A percentile compares a stretch with the other conserved stretches of the same genome.
phyloP scores from a whole-genome alignment of 2,797 vertebrate genomes.

The Cryptoblepharus egeriae region DNA sequence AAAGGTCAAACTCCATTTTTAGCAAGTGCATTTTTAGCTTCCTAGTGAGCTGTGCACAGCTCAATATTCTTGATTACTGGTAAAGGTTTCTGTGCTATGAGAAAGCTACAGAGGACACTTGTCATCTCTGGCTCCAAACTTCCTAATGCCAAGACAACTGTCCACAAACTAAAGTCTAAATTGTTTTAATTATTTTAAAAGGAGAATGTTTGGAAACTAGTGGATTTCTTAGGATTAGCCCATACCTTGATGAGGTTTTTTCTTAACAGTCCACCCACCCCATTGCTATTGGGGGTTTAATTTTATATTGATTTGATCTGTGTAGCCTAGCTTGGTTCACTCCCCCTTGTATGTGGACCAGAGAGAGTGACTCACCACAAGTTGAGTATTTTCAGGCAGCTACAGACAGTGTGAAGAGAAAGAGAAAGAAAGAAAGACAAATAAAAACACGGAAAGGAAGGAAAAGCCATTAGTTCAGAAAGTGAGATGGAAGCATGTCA shows the following conservation, averaged over 20 bases:
- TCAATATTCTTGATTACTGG: not conserved
- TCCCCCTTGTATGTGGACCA: slow-evolving; percentile 90
- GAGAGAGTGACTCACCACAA: slow-evolving; percentile 99
- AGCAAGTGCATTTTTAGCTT: not conserved
- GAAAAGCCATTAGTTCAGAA: slow-evolving; percentile 93
- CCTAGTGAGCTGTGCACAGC: rapidly evolving
- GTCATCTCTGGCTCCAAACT: slow-evolving; percentile 43
- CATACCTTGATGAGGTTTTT: slow-evolving; percentile 43
- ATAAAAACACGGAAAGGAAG: slow-evolving; percentile 84
- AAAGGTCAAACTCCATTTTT: not conserved
- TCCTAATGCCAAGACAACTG: slow-evolving; percentile 41
- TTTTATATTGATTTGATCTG: slow-evolving; percentile 66
- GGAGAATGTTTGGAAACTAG: slow-evolving; percentile 11
- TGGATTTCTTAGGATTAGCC: slow-evolving; percentile 40
- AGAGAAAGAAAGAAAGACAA: slow-evolving; percentile 61
- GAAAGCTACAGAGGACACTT: slow-evolving; percentile 44
- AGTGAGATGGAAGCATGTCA: slow-evolving; percentile 83
- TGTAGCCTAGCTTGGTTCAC: slow-evolving; percentile 89
- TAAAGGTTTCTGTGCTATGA: not conserved
- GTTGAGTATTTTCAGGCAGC: slow-evolving; percentile 99
- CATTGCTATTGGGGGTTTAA: slow-evolving; percentile 33
- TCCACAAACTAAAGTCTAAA: not conserved
- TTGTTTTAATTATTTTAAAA: not conserved
- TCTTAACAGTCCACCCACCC: slow-evolving; percentile 40
- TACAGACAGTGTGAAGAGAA: slow-evolving; percentile 94